phyloP scores from a whole-genome alignment of 2,113 vertebrate genomes.

The Theristicus caerulescens region DNA sequence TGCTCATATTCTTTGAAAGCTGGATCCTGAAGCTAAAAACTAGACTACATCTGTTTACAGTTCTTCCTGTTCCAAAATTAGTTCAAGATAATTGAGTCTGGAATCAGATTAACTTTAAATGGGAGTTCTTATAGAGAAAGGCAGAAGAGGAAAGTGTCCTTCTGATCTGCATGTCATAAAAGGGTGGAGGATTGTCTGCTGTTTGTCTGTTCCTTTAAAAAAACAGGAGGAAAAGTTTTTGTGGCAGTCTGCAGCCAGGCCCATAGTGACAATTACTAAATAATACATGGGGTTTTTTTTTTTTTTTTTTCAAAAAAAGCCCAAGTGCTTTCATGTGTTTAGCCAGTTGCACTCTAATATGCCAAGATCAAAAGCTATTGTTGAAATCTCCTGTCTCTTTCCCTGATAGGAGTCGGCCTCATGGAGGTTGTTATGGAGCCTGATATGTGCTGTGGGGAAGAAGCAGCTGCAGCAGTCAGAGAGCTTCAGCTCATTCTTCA shows the following conservation, averaged over 20 bases:
- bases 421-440: conserved; percentile 99
- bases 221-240: neutral
- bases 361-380: conserved; percentile 2
- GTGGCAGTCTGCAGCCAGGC: neutral
- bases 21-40: neutral
- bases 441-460: conserved; percentile 93
- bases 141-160: neutral
- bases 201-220: neutral
- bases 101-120: neutral
- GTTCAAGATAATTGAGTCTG: neutral
- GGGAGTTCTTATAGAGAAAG: neutral
- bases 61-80: neutral
- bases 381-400: conserved; percentile 23
- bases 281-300: neutral
- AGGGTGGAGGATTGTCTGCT: neutral
- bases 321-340: neutral
- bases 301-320: neutral
- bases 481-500: conserved; percentile 97
- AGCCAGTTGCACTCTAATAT: neutral
- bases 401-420: conserved; percentile 87
- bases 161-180: neutral
- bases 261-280: conserved; percentile 20
- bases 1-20: neutral
- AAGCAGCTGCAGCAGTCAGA: conserved; percentile 90
- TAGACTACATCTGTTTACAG: neutral